A percentile compares a stretch with the other conserved stretches of the same genome.
phyloP scores from a whole-genome alignment of 1,140 invertebrate species.

The Scaptomyza pallida region DNA sequence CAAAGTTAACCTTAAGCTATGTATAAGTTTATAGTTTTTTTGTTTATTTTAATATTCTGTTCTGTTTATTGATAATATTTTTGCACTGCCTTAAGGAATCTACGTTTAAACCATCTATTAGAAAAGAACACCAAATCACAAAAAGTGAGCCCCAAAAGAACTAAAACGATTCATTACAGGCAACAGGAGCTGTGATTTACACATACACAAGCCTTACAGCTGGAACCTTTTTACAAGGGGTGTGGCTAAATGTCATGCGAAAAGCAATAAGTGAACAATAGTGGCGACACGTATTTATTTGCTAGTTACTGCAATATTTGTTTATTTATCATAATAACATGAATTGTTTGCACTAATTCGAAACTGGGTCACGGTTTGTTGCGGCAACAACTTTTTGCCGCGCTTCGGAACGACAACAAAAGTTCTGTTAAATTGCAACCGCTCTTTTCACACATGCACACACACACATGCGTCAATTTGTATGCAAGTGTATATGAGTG shows the following conservation, averaged over 20 bases:
- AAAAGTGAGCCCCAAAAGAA: slow-evolving; percentile 1
- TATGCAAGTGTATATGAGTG: not conserved
- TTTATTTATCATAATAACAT: not conserved
- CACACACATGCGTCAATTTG: not conserved
- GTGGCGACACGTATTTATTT: not conserved
- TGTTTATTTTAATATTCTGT: slow-evolving; percentile 43
- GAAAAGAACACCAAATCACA: not conserved
- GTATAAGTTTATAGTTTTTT: slow-evolving; percentile 36
- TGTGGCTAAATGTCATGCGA: slow-evolving; percentile 10
- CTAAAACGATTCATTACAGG: not conserved
- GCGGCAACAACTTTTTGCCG: slow-evolving; percentile 26
- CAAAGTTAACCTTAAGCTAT: slow-evolving; percentile 77
- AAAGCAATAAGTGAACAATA: not conserved
- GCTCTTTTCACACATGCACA: slow-evolving; percentile 18
- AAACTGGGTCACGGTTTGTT: slow-evolving; percentile 14
- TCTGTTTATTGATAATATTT: slow-evolving; percentile 1
- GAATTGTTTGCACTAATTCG: not conserved
- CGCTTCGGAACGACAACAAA: slow-evolving; percentile 22
- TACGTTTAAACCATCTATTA: too few species aligned
- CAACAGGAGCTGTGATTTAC: not conserved
- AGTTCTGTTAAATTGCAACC: slow-evolving; percentile 27
- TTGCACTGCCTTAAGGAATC: not conserved
- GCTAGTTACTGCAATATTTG: not conserved
- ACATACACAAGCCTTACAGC: not conserved
- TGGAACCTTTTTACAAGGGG: slow-evolving; percentile 12